Evolutionary conservation across 53 echinoderm and acorn worm species (phyloP), one percentile per base, ranked within the genome.

Genomic region (Antedon mediterranea): DNA sequence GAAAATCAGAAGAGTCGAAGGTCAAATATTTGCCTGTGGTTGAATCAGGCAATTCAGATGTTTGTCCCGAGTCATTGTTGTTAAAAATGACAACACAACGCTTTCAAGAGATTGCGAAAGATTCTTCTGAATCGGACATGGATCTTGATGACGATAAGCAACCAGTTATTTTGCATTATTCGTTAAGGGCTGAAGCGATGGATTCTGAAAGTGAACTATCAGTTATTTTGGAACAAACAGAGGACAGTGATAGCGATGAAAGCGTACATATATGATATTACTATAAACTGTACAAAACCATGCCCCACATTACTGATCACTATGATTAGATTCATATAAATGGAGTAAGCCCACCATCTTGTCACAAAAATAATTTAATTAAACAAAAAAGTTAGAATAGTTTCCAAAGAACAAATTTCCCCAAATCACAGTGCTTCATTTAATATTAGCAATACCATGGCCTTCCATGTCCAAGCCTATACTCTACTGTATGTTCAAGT

Each of bases 141-240:
- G 80, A 74, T 29, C 11, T 30, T 31, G 86, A 72, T 15, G 9
- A 28, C 71, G 42, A 43, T 20, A 80, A 72, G 11, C 41, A 43
- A 74, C 71, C 78, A 27, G 42, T 80, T 43, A 14, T 78, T 32
- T 72, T 74, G 41, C 77, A 77, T 37, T 43, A 74, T 34, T 28
- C 79, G 18, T 20, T 33, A 26, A 31, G 20, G 32, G 30, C 70
- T 23, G 70, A 71, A 18, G 72, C 34, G 26, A 79, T 31, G 34
- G 42, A 23, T 71, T 89, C 93, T 0, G 93, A 93, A 28, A 85
- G 87, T 87, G 93, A 93, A 30, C 83, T 93, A 33, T 93, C 93
- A 0, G 87, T 87, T 5, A 93, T 93, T 41, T 30, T 85, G n/a
- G 93, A 93, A 71, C 9, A 80, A 85, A 73, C 79, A 74, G 15